Base-by-base conservation (phyloP, 2,888 invertebrate species). In the Pheosia gnoma region DNA sequence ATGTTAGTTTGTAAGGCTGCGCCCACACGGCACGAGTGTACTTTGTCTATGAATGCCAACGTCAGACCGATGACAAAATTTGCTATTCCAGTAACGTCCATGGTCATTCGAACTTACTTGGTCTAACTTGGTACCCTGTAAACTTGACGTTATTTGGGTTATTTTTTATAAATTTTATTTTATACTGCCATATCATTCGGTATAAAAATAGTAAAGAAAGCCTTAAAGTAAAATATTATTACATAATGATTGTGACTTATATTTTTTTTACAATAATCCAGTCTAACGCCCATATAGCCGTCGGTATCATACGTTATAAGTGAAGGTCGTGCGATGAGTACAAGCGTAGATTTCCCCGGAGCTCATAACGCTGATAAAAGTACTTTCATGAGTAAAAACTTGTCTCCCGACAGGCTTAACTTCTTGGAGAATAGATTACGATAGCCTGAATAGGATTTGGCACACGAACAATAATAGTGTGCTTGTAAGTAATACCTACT, bases 291-390 rank as follows among this genome's bases (percentile, higher is more conserved):
- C 51, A 25, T 36, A 53, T 37, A 38, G 62, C 65, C 45, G 57
- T 54, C 45, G 58, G 51, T 5, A 61, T 63, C 66, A 36, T 71
- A 71, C 58, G 67, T 68, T 66, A 72, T 61, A 67, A 63, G 63
- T 65, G 67, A 67, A 74, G 67, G 63, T 67, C 65, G 71, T 70
- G 25, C 25, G 76, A 67, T 71, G 66, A 72, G 69, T 72, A 70
- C 71, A 83, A 83, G 79, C 82, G 81, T 79, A 85, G 82, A 87
- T 87, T 87, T 87, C 87, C 87, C 87, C 61, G 36, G 87, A 80
- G 87, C 62, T 79, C 74, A 77, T 83, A 82, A 82, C 70, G 81
- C 77, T 80, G 80, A 81, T 86, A 85, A 85, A 87, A 87, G 82
- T 84, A 83, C 82, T 81, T 82, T 78, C 73, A 75, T 74, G 77